Evolutionary conservation across 2,797 vertebrate genomes (phyloP).

Genomic region (Falco concolor): DNA sequence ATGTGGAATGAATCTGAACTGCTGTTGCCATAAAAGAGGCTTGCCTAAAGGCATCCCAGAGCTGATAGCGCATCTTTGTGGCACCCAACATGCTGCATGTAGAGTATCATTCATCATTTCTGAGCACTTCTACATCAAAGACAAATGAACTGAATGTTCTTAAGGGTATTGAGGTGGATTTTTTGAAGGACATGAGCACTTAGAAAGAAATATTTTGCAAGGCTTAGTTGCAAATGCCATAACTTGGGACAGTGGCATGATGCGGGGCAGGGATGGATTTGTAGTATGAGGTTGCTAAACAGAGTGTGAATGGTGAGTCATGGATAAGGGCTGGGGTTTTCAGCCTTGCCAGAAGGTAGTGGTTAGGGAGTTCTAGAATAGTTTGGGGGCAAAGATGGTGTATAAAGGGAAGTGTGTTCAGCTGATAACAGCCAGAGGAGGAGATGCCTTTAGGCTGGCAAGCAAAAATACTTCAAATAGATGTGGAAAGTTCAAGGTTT

Average conservation of each 20-base stretch:
- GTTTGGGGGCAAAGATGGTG: background rate
- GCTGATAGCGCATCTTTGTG: background rate
- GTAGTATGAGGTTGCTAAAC: background rate
- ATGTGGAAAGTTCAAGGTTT: background rate
- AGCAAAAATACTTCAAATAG: background rate
- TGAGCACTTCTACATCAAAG: background rate
- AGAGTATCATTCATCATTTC: background rate
- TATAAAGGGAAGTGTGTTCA: background rate
- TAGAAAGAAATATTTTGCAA: background rate
- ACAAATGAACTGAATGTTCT: background rate
- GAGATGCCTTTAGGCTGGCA: background rate
- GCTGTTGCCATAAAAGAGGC: background rate
- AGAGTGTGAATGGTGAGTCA: background rate
- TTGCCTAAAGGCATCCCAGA: background rate
- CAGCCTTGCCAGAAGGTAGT: background rate
- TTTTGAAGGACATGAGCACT: background rate
- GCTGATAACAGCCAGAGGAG: background rate
- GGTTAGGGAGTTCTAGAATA: background rate
- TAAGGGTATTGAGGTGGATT: background rate
- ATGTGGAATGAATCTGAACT: background rate
- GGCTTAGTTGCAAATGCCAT: background rate
- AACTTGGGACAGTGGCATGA: background rate
- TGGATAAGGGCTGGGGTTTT: background rate
- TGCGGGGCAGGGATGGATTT: background rate
- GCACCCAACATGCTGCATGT: background rate